phyloP scores from a whole-genome alignment of 2,113 vertebrate genomes.

The Hemibates koningsi region DNA sequence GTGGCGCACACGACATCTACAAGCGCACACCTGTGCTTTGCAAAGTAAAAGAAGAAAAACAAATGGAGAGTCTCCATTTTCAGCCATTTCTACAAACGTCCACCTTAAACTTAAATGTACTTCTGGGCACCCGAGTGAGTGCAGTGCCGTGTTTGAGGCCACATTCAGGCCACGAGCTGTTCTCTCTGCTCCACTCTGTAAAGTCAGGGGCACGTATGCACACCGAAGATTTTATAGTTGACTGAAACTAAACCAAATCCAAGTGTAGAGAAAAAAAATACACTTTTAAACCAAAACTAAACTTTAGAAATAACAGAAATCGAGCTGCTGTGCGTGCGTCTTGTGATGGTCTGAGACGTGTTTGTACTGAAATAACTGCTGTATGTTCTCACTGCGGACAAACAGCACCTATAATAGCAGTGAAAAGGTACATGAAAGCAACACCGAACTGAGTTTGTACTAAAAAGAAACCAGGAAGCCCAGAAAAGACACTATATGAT shows the following conservation, averaged over 20 bases:
- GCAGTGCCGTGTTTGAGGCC: not conserved
- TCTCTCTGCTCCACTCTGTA: not conserved
- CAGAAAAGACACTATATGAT: not conserved
- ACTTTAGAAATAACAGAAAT: not conserved
- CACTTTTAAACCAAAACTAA: not conserved
- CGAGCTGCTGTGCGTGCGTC: not conserved
- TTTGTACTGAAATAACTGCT: not conserved
- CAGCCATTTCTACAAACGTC: not conserved
- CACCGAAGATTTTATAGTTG: not conserved
- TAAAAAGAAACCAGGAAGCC: not conserved
- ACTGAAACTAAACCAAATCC: not conserved
- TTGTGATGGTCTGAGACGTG: not conserved
- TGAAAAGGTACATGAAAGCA: not conserved
- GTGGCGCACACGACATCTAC: not conserved
- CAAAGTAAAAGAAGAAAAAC: not conserved
- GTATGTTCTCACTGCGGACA: not conserved
- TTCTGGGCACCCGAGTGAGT: not conserved
- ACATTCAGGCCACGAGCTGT: not conserved
- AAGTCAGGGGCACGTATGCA: not conserved
- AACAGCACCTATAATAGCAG: not conserved
- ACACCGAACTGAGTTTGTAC: fast-evolving
- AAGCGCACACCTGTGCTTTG: not conserved
- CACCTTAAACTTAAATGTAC: not conserved
- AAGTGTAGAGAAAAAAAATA: not conserved
- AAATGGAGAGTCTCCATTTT: fast-evolving